These are phyloP conservation scores for Junonia oenone DNA, from an alignment of 2,888 invertebrate species.

Conservation along the genomic window DNA sequence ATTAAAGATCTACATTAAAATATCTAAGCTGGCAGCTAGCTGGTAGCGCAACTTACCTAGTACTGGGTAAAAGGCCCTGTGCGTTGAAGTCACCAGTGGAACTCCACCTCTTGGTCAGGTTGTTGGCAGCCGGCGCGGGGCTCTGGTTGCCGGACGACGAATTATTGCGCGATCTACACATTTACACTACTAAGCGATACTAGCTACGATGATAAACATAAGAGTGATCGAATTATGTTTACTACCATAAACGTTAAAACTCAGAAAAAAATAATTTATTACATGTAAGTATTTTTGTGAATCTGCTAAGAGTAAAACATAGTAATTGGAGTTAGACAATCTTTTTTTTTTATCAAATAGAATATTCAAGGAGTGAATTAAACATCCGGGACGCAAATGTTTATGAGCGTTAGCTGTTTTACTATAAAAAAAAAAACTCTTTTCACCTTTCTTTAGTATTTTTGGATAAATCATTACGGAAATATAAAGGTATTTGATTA, in stretches of 20 bases:
- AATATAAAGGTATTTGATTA: too few relatives aligned
- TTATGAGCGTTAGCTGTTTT: too few relatives aligned
- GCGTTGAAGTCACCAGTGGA: conserved; percentile 90
- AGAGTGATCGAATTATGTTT: not conserved
- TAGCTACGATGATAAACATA: not conserved
- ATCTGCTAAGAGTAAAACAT: too few relatives aligned
- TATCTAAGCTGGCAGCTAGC: conserved; percentile 4
- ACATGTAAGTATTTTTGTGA: too few relatives aligned
- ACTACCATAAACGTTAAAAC: too few relatives aligned
- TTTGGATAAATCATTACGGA: too few relatives aligned
- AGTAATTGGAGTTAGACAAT: too few relatives aligned
- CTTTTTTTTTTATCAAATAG: too few relatives aligned
- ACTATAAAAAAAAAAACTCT: too few relatives aligned
- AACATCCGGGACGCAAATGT: too few relatives aligned
- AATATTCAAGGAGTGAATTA: too few relatives aligned
- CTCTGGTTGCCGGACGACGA: conserved; percentile 82
- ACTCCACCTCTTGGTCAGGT: conserved; percentile 87
- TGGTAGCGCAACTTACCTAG: conserved; percentile 50
- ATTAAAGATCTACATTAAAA: not conserved
- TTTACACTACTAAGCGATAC: conserved; percentile 30
- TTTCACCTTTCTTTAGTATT: too few relatives aligned
- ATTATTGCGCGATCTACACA: conserved; percentile 74
- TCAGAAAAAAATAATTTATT: not conserved
- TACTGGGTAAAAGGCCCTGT: conserved; percentile 63
- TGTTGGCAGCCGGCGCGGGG: conserved; percentile 65